phyloP scores from a whole-genome alignment of 2,113 vertebrate genomes.

The Mormyrus iriodes region DNA sequence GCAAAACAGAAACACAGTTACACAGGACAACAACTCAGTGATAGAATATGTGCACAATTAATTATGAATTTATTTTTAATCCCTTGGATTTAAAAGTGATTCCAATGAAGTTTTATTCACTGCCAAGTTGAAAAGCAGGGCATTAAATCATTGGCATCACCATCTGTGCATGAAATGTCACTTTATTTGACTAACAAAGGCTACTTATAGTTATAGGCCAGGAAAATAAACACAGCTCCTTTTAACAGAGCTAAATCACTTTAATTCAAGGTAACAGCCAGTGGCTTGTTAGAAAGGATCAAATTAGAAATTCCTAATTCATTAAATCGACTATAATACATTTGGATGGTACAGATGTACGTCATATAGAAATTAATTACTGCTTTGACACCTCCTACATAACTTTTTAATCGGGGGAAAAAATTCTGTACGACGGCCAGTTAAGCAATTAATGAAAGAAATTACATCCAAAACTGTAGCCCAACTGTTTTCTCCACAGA shows the following conservation, averaged over 20 bases:
- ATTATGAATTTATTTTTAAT: not conserved
- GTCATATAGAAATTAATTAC: constrained; percentile 21
- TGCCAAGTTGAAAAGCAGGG: constrained; percentile 17
- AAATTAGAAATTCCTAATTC: constrained; percentile 23
- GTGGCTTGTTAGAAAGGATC: constrained; percentile 10
- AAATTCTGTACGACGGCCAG: constrained; percentile 39
- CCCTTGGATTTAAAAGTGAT: constrained; percentile 9
- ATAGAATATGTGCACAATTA: not conserved
- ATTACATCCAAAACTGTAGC: constrained; percentile 31
- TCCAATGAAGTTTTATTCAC: constrained; percentile 6
- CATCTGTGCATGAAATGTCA: constrained; percentile 14
- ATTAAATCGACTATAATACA: constrained; percentile 21
- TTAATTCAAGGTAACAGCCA: constrained; percentile 22
- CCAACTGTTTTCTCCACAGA: constrained; percentile 43
- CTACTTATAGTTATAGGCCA: constrained; percentile 1
- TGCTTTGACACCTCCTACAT: constrained; percentile 29
- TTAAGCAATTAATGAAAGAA: constrained; percentile 42
- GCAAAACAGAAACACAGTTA: not conserved
- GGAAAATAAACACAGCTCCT: not conserved
- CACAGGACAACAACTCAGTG: not conserved
- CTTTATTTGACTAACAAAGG: constrained; percentile 11
- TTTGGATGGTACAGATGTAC: constrained; percentile 18
- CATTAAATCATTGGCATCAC: constrained; percentile 1
- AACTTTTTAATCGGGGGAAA: constrained; percentile 25
- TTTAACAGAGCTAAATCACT: constrained; percentile 4